Evolutionary conservation across 2,888 invertebrate genomes (phyloP), one percentile per base, ranked within the genome.

Genomic region (Melinaea menophilus): DNA sequence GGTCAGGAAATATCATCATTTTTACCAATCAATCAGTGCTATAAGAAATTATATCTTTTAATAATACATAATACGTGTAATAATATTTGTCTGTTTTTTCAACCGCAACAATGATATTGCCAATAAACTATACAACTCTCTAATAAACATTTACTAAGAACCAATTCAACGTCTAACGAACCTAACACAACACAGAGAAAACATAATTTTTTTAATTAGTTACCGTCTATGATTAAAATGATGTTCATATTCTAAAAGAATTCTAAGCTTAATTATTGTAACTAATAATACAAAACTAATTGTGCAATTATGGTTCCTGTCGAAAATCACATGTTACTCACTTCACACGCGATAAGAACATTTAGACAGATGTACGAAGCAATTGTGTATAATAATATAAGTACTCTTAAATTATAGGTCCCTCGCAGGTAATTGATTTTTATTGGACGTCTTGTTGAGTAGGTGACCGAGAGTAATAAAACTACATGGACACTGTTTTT

Each of bases 301-400:
- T 51, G 58, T 58, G 48, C 64, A 62, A 62, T 63, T 48, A 62
- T 47, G 57, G 60, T 67, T 67, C 59, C 59, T 56, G 63, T 66
- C 68, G 56, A 64, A 67, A 69, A 68, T 71, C 67, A 66, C 64
- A 62, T 60, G 59, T 61, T 69, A 41, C 54, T 48, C 63, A 58
- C 60, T 72, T 75, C 73, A 74, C 82, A 83, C 82, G 82, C 82
- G 73, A 83, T 77, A 74, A 72, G 66, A 73, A 68, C 81, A 81
- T 82, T 82, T 80, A 71, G 73, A 73, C 78, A 77, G 76, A 73
- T 75, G 76, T 72, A 73, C 71, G 57, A 61, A 63, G 61, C 71
- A 70, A 64, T 71, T 71, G 69, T 63, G 63, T 66, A 68, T 41
- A 41, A 41, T 41, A 41, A 41, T 41, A 41, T 76, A 76, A 78